A percentile compares a stretch with the other conserved stretches of the same genome.
These are phyloP conservation scores for Psococerastis gibbosa DNA, from an alignment of 2,888 invertebrate genomes.

Conservation along the genomic window DNA sequence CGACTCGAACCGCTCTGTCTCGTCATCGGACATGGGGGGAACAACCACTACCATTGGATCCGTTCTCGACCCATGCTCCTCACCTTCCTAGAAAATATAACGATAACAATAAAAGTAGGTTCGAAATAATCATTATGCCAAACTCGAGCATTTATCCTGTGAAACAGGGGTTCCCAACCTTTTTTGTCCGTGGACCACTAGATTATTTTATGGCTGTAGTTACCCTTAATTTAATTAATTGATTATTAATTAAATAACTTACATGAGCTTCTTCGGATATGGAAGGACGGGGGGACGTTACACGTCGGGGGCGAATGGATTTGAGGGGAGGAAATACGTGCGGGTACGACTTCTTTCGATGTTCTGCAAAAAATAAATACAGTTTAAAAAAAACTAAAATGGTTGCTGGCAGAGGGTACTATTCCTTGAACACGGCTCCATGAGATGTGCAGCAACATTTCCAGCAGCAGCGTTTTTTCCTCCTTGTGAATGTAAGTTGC, in stretches of 20 bases:
- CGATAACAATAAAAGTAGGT: no score
- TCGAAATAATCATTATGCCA: no score
- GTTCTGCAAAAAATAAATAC: conserved; percentile 29
- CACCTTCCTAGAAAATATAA: not conserved
- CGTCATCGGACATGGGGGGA: not conserved
- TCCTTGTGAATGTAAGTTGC: no score
- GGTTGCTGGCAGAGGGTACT: not conserved
- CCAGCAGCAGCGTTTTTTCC: not conserved
- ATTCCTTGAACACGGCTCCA: no score
- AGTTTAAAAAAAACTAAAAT: not conserved
- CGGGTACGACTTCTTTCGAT: conserved; percentile 40
- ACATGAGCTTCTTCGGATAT: conserved; percentile 10
- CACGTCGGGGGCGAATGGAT: conserved; percentile 24
- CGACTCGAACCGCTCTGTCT: conserved; percentile 19
- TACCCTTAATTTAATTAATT: no score
- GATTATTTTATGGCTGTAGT: no score
- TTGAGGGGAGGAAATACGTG: conserved; percentile 42
- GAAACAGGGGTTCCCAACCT: no score
- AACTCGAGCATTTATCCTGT: no score
- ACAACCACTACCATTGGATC: not conserved
- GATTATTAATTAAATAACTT: no score
- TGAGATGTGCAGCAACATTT: no score
- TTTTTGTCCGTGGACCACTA: no score
- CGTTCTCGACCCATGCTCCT: not conserved
- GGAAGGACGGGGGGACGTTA: conserved; percentile 13